Evolutionary conservation across 2,797 vertebrate genomes (phyloP).

Genomic region (Falco concolor): DNA sequence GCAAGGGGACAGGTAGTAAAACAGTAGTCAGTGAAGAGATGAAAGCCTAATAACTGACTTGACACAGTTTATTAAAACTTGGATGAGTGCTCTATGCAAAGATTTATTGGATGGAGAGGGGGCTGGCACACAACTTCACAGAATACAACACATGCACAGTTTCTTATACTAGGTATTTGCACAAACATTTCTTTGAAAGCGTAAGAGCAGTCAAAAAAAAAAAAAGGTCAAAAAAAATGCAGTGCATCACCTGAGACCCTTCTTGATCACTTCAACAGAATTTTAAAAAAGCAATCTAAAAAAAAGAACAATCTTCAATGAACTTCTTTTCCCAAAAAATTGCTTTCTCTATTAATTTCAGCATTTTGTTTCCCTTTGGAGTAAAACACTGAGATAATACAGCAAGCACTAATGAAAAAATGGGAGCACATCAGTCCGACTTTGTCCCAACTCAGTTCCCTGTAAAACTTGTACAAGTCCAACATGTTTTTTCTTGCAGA

Average conservation of each 20-base stretch:
- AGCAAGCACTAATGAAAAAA: not conserved
- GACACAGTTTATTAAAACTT: not conserved
- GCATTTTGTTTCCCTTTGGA: not conserved
- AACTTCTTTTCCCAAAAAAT: fast-evolving
- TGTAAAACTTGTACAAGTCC: fast-evolving
- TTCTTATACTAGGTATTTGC: not conserved
- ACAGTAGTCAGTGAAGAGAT: not conserved
- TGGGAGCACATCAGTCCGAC: not conserved
- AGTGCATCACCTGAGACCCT: not conserved
- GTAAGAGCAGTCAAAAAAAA: too few species aligned
- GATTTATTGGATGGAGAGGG: not conserved
- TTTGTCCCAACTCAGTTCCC: not conserved
- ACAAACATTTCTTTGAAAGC: not conserved
- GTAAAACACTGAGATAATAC: not conserved
- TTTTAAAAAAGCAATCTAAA: not conserved
- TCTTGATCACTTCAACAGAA: not conserved
- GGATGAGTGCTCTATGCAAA: not conserved
- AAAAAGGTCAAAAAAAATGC: too few species aligned
- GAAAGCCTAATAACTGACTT: not conserved
- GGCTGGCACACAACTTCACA: not conserved
- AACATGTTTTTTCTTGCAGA: not conserved
- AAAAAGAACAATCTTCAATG: not conserved
- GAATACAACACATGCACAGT: not conserved
- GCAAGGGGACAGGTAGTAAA: not conserved
- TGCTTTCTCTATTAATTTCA: not conserved